Base-by-base conservation (phyloP, 1,140 invertebrate species). In the Lucilia cuprina region DNA sequence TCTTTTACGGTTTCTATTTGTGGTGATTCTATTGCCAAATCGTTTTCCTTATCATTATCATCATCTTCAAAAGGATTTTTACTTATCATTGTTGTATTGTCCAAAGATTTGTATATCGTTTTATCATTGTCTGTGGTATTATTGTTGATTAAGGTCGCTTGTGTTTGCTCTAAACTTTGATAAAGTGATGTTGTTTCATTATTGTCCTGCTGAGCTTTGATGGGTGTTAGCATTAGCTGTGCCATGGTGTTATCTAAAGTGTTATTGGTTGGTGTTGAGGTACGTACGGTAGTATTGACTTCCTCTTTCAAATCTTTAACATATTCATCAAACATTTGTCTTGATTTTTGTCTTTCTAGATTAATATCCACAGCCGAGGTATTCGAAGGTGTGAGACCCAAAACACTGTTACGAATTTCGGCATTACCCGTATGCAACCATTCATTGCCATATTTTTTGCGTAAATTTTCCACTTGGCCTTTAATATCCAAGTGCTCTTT, bases 371-470 rank as follows among this genome's bases (percentile, higher is more conserved):
- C 77, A 2, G 84, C 82, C 9, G 41, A 49, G 12, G n/a, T 80
- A 5, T 47, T 21, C 13, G 77, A 10, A 4, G 25, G 9, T 2
- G 5, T 49, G 17, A 30, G 86, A 55, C 93, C 93, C 85, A 94
- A 91, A 78, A 94, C 92, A 85, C 92, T 92, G 86, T 93, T 92
- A 30, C 94, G 91, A n/a, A 89, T 90, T 30, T 91, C 91, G 3
- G 93, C 93, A 50, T 92, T 92, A 12, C 93, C 91, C 84, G 89
- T 92, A 65, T 93, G 92, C 14, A 95, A 85, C 94, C 94, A 95
- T 70, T 93, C 92, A 85, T 93, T 92, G 10, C 94, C 94, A 88
- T 92, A 94, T 60, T 92, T 92, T 84, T 93, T 87, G 14, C 93
- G 89, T 12, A 94, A 84, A 21, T 91, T 91, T 82, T 94, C 91